Evolutionary conservation across 2,888 invertebrate species (phyloP), one percentile per base, ranked within the genome.

Genomic region (Dromius quadrimaculatus): DNA sequence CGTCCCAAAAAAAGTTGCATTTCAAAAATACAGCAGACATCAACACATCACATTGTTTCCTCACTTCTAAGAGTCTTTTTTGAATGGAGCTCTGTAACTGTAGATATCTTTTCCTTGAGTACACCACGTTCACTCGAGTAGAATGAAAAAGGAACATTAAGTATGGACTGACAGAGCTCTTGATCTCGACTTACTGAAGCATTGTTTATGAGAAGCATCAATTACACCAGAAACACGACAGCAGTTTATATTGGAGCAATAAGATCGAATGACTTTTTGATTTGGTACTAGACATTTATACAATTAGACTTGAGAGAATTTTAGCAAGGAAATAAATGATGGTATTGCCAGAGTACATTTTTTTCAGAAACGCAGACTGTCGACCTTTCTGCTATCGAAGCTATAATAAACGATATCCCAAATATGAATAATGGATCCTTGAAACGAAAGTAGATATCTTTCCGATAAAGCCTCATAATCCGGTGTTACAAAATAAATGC

Each of bases 131-230:
- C 50, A 28, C 28, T 15, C 50, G 28, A 54, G 15, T 15, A 54
- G 50, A 54, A 54, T 54, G 15, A 54, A 28, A 54, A 28, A 28
- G 28, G 50, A 54, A 54, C 50, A 54, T 54, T 54, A 50, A 50
- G 28, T 50, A 54, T 54, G 15, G 50, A 54, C 50, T 22, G 50
- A 54, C 50, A 47, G 50, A 54, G 15, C 50, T 54, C 32, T 54
- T 54, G 50, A 54, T 54, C 28, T 28, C 23, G 15, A 13, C 23
- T 45, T 5, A 47, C 23, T n/a, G n/a, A 20, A 47, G 22, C 47
- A 4, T 15, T 11, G 3, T 11, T 23, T 54, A 28, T 54, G 6
- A n/a, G n/a, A n/a, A n/a, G n/a, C n/a, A n/a, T n/a, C n/a, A n/a
- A n/a, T n/a, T n/a, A n/a, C n/a, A n/a, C n/a, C n/a, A n/a, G n/a